phyloP scores from a whole-genome alignment of 2,888 invertebrate genomes.

The Drosophila atripex region DNA sequence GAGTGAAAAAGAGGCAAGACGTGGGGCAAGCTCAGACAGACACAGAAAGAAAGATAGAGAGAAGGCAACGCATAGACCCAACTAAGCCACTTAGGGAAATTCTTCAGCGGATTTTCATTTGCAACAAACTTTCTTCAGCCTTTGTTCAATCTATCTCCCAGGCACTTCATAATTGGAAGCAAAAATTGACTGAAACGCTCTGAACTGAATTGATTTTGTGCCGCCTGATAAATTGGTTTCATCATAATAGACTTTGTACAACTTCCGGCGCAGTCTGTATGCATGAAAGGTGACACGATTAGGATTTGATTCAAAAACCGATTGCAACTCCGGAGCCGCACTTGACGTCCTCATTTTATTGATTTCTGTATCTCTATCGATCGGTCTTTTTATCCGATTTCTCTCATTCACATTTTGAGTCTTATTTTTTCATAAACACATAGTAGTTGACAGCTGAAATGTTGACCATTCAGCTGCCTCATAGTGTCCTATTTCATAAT shows the following conservation, averaged over 20 bases:
- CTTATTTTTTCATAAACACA: conserved; percentile 43
- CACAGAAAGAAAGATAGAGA: conserved; percentile 6
- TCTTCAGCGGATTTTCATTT: conserved; percentile 77
- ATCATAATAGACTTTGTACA: conserved; percentile 65
- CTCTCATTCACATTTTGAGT: conserved; percentile 26
- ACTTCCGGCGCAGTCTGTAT: conserved; percentile 64
- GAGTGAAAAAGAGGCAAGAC: conserved; percentile 13
- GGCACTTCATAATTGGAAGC: conserved; percentile 61
- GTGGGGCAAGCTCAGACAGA: not conserved
- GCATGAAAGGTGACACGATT: conserved; percentile 59
- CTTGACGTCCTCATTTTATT: conserved; percentile 61
- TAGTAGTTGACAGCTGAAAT: conserved; percentile 73
- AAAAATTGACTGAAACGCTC: conserved; percentile 24
- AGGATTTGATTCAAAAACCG: conserved; percentile 32
- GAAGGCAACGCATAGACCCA: conserved; percentile 19
- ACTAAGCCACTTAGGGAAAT: conserved; percentile 78
- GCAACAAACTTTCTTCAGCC: conserved; percentile 65
- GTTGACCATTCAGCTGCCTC: conserved; percentile 56
- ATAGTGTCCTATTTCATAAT: conserved; percentile 64
- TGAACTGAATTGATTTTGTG: conserved; percentile 59
- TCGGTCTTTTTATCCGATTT: conserved; percentile 20
- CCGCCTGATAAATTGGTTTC: conserved; percentile 71
- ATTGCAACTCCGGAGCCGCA: conserved; percentile 40
- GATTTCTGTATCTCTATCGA: conserved; percentile 47
- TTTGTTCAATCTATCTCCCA: conserved; percentile 60